Evolutionary conservation across 2,888 invertebrate genomes (phyloP).

Genomic region (Xestia ashworthii): DNA sequence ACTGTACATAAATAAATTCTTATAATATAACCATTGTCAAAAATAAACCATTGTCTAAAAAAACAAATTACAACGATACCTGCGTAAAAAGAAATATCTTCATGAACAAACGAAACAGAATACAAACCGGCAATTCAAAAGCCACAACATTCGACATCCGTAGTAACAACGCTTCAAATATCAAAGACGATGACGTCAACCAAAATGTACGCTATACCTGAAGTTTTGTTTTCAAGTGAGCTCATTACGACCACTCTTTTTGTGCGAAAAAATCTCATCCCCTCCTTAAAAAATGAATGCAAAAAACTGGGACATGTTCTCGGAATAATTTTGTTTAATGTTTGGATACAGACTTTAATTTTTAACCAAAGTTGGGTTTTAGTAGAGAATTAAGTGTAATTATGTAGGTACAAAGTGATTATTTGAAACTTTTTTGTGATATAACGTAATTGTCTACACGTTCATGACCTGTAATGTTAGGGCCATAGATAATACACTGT

Average conservation of each 20-base stretch:
- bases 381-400: not conserved
- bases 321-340: conserved; percentile 28
- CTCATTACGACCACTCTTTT: conserved; percentile 75
- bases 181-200: conserved; percentile 71
- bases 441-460: not conserved
- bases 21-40: conserved; percentile 9
- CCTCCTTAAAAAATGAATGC: conserved; percentile 43
- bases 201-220: conserved; percentile 69
- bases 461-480: not conserved
- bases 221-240: conserved; percentile 76
- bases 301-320: conserved; percentile 54
- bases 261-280: conserved; percentile 58
- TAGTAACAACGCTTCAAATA: conserved; percentile 69
- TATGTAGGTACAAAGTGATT: not conserved
- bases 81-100: conserved; percentile 6
- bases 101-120: conserved; percentile 34
- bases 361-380: not conserved
- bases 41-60: conserved; percentile 23
- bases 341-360: conserved; percentile 1
- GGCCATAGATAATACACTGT: no score
- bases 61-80: conserved; percentile 28
- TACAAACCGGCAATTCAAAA: conserved; percentile 46
- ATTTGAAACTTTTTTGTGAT: not conserved
- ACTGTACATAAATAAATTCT: not conserved
- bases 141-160: conserved; percentile 44